Base-by-base conservation (phyloP, 2,113 vertebrate species). In the Poecile atricapillus region DNA sequence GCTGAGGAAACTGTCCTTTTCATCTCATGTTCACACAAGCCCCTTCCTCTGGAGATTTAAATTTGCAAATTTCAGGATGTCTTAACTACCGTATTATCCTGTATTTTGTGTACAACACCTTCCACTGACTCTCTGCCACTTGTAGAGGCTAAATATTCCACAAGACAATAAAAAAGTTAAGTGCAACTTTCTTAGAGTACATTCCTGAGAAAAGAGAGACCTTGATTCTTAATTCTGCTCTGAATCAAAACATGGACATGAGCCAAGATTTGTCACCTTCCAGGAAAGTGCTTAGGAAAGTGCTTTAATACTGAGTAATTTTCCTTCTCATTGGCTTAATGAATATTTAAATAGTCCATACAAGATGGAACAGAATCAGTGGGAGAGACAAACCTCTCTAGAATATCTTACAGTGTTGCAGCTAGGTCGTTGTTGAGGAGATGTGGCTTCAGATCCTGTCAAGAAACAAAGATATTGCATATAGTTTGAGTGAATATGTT, bases 341-440 rank as follows among this genome's bases (percentile, higher is more conserved):
- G 83, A 95, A 93, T 95, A 92, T 93, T 95, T 95, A 81, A 97
- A 44, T 39, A 89, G 56, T 90, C 86, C 43, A 23, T 89, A 78
- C 27, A 86, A 89, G 87, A 83, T 55, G 44, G 73, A 86, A 70
- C 19, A 59, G 76, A 76, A 74, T 83, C 83, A 77, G 68, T 90
- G 60, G 58, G 68, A 92, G 50, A 93, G 50, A 39, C 25, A 83
- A 90, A 69, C 33, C 30, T 67, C 87, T 83, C 25, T 59, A 52
- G 50, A 88, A 73, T 70, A 70, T 15, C 28, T 83, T 69, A 74
- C 63, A 83, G 13, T 63, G 35, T 63, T 88, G 43, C 55, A 81
- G 81, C 27, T 87, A 59, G 69, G 76, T 82, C 6, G 0, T 52
- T 90, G 52, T 73, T 41, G 49, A 64, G 41, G 23, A 86, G 59